A percentile compares a stretch with the other conserved stretches of the same genome.
Evolutionary conservation across 92 coral and sea anemone species (phyloP).

Genomic region (Isaurus tuberculatus): DNA sequence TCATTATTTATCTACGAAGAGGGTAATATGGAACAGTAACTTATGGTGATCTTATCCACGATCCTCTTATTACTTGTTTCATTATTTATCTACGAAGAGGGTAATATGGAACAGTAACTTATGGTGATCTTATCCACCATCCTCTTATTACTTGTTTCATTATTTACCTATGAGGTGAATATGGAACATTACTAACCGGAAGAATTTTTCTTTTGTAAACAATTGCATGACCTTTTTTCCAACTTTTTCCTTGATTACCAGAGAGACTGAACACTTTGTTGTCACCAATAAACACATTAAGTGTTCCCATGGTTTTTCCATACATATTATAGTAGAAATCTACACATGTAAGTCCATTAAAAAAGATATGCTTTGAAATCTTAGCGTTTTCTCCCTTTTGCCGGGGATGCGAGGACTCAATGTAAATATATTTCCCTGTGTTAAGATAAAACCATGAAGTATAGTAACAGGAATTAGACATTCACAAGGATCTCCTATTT

Average conservation of each 20-base stretch:
- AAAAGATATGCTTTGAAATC: neutral
- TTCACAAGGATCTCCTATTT: no score
- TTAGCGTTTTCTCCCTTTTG: constrained; percentile 21
- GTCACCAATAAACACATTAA: constrained; percentile 39
- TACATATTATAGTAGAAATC: constrained; percentile 54
- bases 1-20: neutral
- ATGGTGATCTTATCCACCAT: no score
- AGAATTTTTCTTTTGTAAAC: constrained; percentile 19
- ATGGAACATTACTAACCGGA: constrained; percentile 7
- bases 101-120: no score
- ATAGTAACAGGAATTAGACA: neutral
- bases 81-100: neutral
- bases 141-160: no score
- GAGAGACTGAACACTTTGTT: constrained; percentile 35
- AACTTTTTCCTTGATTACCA: constrained; percentile 42
- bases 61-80: neutral
- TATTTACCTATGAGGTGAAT: neutral
- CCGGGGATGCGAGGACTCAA: constrained; percentile 42
- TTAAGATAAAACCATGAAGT: neutral
- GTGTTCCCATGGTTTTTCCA: constrained; percentile 46
- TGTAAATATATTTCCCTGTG: constrained; percentile 30
- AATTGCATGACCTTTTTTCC: constrained; percentile 22
- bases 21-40: no score
- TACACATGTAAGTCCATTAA: constrained; percentile 29
- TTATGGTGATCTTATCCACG: no score